Conservation (phyloP, 2,888 invertebrate species). For the Anarsia innoxiella region DNA sequence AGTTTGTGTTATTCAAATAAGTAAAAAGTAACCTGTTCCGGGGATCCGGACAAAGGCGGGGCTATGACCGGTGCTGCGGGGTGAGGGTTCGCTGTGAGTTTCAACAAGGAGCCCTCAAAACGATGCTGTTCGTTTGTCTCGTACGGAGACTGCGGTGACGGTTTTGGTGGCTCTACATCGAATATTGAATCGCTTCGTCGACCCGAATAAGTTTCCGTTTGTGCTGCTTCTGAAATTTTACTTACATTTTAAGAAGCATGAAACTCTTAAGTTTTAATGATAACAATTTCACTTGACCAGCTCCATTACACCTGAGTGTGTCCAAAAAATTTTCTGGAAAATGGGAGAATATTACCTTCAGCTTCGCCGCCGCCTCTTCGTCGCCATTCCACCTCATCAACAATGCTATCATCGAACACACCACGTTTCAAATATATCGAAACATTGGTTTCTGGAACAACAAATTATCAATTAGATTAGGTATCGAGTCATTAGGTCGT, state of each 20-base stretch:
- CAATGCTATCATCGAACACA: slow-evolving; percentile 52
- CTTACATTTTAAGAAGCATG: not conserved
- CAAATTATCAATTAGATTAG: too few species aligned
- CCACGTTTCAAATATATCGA: slow-evolving; percentile 57
- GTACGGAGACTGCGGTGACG: slow-evolving; percentile 42
- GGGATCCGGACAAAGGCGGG: too few species aligned
- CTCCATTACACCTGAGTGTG: not conserved
- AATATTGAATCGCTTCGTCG: too few species aligned
- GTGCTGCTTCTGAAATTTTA: too few species aligned
- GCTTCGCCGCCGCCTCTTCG: slow-evolving; percentile 25
- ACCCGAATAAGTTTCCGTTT: too few species aligned
- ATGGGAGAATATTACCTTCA: not conserved
- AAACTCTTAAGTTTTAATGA: too few species aligned
- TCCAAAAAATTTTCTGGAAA: not conserved
- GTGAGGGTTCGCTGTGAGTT: slow-evolving; percentile 44
- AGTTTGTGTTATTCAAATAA: too few species aligned
- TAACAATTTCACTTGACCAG: not conserved
- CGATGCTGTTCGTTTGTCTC: slow-evolving; percentile 40
- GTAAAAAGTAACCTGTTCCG: too few species aligned
- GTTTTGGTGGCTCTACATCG: too few species aligned
- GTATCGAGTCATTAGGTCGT: too few species aligned
- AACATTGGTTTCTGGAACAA: slow-evolving; percentile 52
- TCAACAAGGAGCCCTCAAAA: slow-evolving; percentile 52
- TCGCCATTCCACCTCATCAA: slow-evolving; percentile 40
- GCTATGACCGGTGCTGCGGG: too few species aligned